phyloP scores from a whole-genome alignment of 2,797 vertebrate species.

The Tenualosa thibaudeaui region DNA sequence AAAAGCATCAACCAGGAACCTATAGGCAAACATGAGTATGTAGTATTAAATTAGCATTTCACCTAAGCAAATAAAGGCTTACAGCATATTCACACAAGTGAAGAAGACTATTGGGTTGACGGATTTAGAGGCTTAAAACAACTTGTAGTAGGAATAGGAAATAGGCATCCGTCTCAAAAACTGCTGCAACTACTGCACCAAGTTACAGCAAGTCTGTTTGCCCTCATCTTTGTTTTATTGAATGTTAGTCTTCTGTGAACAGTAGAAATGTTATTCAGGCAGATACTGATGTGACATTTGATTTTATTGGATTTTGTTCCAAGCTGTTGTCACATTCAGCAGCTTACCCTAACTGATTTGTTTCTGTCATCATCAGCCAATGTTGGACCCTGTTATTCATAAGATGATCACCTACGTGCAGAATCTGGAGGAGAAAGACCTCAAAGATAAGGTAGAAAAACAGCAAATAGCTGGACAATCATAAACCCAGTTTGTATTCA shows the following conservation, averaged over 20 bases:
- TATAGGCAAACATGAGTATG: too few relatives aligned
- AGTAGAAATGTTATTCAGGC: neutral
- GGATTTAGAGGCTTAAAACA: too few relatives aligned
- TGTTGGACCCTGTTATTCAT: slow-evolving; percentile 97
- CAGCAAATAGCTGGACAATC: neutral
- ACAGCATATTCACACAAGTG: neutral
- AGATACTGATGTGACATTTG: neutral
- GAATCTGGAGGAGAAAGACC: slow-evolving; percentile 96
- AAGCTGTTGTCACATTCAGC: neutral
- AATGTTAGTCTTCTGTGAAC: neutral
- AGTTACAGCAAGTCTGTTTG: neutral
- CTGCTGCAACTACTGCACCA: neutral
- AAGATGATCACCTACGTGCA: slow-evolving; percentile 98
- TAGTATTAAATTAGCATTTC: too few relatives aligned
- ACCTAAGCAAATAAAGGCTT: neutral
- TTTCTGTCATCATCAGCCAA: slow-evolving; percentile 77
- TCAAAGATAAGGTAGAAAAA: slow-evolving; percentile 92
- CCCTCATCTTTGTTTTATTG: too few relatives aligned
- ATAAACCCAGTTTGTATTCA: neutral
- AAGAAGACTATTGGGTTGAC: too few relatives aligned
- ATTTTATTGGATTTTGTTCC: neutral
- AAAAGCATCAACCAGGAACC: too few relatives aligned
- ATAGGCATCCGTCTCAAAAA: too few relatives aligned
- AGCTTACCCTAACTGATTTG: neutral
- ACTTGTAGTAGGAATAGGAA: too few relatives aligned